phyloP scores from a whole-genome alignment of 2,797 vertebrate genomes.

The Halcyon leucocephala region DNA sequence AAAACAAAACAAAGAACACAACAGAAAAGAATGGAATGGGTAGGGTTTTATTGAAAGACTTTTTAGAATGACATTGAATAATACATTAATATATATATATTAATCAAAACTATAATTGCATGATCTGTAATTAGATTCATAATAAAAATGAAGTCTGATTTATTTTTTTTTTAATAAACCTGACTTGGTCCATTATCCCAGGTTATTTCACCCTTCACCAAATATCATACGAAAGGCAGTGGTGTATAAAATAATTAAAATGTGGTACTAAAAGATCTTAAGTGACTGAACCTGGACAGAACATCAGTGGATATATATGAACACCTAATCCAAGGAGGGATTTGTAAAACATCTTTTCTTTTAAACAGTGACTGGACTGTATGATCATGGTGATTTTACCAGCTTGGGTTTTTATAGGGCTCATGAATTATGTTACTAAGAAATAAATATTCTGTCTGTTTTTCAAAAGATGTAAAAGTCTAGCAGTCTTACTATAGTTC shows the following conservation, averaged over 20 bases:
- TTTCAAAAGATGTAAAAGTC: background rate
- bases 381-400: background rate
- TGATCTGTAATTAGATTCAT: background rate
- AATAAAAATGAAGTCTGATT: background rate
- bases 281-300: background rate
- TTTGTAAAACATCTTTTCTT: background rate
- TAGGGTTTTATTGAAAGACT: background rate
- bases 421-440: background rate
- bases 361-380: background rate
- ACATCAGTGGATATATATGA: background rate
- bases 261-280: background rate
- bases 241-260: conserved; percentile 35
- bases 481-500: background rate
- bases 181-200: background rate
- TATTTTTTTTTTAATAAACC: background rate
- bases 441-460: background rate
- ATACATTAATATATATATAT: background rate
- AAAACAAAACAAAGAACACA: background rate
- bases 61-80: background rate
- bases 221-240: background rate
- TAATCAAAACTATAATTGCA: background rate
- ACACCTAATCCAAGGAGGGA: background rate
- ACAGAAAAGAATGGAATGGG: background rate
- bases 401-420: background rate
- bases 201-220: background rate